Percentiles rank a stretch among this genome's conserved stretches.
phyloP scores from a whole-genome alignment of 1,140 invertebrate genomes.

The Anoplolepis gracilipes region DNA sequence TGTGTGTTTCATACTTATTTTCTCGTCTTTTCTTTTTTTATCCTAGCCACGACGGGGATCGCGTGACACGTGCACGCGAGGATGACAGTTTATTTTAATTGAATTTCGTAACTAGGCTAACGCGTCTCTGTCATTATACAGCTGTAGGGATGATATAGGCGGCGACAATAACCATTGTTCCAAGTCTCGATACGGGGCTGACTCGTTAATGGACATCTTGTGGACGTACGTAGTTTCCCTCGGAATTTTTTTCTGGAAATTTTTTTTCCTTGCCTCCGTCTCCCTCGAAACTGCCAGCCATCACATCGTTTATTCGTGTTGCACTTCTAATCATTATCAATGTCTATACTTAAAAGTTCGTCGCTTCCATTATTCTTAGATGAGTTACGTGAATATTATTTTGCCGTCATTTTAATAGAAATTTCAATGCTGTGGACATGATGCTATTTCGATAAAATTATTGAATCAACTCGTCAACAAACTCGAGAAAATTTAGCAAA shows the following conservation, averaged over 20 bases:
- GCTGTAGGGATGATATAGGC: conserved; percentile 71
- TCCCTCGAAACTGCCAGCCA: background rate
- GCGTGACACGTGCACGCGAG: conserved; percentile 28
- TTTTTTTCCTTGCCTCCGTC: background rate
- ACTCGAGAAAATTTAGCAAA: too few species aligned
- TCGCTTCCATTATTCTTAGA: conserved; percentile 5
- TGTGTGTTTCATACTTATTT: conserved; percentile 4
- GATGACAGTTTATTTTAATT: conserved; percentile 82
- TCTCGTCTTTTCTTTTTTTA: background rate
- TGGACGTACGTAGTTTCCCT: background rate
- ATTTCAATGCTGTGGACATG: background rate
- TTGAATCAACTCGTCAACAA: too few species aligned
- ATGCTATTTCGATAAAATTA: background rate
- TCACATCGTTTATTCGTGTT: background rate
- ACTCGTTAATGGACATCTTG: conserved; percentile 20
- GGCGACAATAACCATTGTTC: conserved; percentile 81
- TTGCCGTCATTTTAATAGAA: background rate
- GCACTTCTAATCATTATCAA: conserved; percentile 18
- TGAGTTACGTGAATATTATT: background rate
- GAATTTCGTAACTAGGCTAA: conserved; percentile 84
- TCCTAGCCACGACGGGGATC: background rate
- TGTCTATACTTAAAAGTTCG: background rate
- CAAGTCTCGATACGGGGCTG: conserved; percentile 28
- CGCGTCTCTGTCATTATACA: conserved; percentile 72
- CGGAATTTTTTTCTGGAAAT: conserved; percentile 3